A percentile compares a stretch with the other conserved stretches of the same genome.
phyloP scores from a whole-genome alignment of 2,113 vertebrate species.

The Colinus virginianus region DNA sequence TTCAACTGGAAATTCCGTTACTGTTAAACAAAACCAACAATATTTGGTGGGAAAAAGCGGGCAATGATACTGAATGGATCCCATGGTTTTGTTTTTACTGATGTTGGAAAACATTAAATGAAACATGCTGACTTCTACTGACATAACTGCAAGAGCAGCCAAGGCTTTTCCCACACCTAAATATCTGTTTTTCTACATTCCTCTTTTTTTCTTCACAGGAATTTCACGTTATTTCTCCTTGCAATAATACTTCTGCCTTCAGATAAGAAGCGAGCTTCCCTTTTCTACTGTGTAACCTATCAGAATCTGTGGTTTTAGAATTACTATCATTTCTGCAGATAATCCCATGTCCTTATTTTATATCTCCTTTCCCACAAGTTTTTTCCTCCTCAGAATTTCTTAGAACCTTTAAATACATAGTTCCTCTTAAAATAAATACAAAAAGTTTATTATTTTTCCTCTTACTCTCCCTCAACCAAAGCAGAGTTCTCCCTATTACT shows the following conservation, averaged over 20 bases:
- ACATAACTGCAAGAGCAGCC: neutral
- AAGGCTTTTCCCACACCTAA: neutral
- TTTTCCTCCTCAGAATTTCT: neutral
- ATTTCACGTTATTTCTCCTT: neutral
- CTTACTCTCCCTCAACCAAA: neutral
- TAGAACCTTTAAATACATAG: neutral
- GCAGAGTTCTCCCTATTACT: neutral
- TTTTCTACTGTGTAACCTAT: neutral
- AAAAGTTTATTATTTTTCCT: neutral
- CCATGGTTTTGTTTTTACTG: neutral
- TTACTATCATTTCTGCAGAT: neutral
- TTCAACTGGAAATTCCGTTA: neutral
- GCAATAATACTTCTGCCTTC: neutral
- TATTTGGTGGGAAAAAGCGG: neutral
- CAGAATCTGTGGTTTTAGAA: neutral
- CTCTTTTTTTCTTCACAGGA: neutral
- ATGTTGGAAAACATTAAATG: fast-evolving
- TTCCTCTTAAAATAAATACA: neutral
- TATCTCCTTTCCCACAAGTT: neutral
- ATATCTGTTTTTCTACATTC: neutral
- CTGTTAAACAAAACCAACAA: neutral
- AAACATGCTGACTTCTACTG: neutral
- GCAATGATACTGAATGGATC: neutral
- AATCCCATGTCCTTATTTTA: neutral
- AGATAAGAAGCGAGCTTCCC: neutral